Evolutionary conservation across 2,888 invertebrate species (phyloP).

Genomic region (Drosophila borealis): DNA sequence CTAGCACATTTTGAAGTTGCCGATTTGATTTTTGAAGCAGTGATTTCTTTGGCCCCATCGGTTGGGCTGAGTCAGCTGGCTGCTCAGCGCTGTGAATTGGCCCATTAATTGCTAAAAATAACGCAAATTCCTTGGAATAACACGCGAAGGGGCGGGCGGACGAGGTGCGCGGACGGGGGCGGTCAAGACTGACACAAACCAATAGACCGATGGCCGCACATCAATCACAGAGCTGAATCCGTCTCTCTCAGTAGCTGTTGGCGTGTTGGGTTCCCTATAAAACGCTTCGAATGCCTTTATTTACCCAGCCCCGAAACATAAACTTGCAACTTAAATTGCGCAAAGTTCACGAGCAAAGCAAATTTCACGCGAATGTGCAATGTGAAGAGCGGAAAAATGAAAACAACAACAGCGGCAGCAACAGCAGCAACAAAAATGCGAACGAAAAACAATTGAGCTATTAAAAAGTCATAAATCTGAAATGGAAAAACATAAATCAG

Average conservation of each 20-base stretch:
- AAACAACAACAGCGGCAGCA: slow-evolving; percentile 10
- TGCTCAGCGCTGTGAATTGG: slow-evolving; percentile 23
- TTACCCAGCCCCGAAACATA: slow-evolving; percentile 41
- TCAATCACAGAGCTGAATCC: slow-evolving; percentile 55
- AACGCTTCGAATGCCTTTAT: slow-evolving; percentile 46
- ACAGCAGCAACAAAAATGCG: slow-evolving; percentile 45
- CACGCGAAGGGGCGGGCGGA: neutral
- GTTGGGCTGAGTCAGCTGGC: slow-evolving; percentile 40
- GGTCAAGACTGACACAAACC: slow-evolving; percentile 27
- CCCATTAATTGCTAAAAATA: slow-evolving; percentile 42
- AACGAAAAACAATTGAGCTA: slow-evolving; percentile 73
- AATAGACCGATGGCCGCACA: slow-evolving; percentile 50
- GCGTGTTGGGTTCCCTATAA: slow-evolving; percentile 42
- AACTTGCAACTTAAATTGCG: slow-evolving; percentile 60
- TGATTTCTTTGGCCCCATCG: slow-evolving; percentile 16
- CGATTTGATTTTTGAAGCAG: slow-evolving; percentile 15
- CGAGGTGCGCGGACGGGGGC: neutral
- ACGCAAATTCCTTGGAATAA: slow-evolving; percentile 37
- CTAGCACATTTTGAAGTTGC: slow-evolving; percentile 50
- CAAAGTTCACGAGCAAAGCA: slow-evolving; percentile 74
- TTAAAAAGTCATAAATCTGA: slow-evolving; percentile 79
- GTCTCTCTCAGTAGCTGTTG: slow-evolving; percentile 34
- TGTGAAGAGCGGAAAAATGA: slow-evolving; percentile 50
- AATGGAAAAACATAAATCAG: slow-evolving; percentile 77
- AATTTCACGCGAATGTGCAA: slow-evolving; percentile 76